phyloP scores from a whole-genome alignment of 2,113 vertebrate genomes.

The Nanorana parkeri region DNA sequence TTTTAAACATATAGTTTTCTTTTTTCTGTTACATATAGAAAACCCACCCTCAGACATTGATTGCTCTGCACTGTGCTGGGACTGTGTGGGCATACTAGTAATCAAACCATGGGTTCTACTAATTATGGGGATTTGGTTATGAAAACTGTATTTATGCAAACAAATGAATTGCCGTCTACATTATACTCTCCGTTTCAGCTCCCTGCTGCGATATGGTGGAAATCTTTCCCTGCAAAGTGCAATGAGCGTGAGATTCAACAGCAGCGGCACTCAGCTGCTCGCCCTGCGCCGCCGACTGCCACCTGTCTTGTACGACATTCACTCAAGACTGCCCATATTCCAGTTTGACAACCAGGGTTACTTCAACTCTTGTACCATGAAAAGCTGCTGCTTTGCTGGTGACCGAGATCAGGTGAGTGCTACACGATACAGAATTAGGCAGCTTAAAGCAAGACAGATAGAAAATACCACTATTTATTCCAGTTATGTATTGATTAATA shows the following conservation, averaged over 20 bases:
- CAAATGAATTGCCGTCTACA: constrained; percentile 1
- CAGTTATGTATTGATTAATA: too few relatives aligned
- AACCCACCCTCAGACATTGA: too few relatives aligned
- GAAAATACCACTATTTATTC: too few relatives aligned
- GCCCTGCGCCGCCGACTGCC: constrained; percentile 92
- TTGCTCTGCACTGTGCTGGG: too few relatives aligned
- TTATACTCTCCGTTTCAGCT: constrained; percentile 71
- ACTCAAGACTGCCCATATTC: constrained; percentile 94
- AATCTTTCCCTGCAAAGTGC: constrained; percentile 96
- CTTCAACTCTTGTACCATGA: constrained; percentile 99
- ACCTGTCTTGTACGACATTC: constrained; percentile 95
- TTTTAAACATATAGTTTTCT: too few relatives aligned
- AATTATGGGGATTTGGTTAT: too few relatives aligned
- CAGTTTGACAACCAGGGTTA: constrained; percentile 99
- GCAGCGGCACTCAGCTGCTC: constrained; percentile 92
- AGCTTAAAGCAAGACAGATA: too few relatives aligned
- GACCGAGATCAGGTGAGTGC: constrained; percentile 90
- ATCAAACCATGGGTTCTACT: too few relatives aligned
- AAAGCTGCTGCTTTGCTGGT: constrained; percentile 98
- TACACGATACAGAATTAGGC: too few relatives aligned
- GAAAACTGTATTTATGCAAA: not conserved
- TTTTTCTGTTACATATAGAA: too few relatives aligned
- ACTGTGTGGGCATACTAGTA: too few relatives aligned
- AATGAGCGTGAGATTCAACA: constrained; percentile 98
- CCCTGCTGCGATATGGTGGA: constrained; percentile 91